Conservation (phyloP, 2,888 invertebrate genomes). For the Cybosia mesomella region DNA sequence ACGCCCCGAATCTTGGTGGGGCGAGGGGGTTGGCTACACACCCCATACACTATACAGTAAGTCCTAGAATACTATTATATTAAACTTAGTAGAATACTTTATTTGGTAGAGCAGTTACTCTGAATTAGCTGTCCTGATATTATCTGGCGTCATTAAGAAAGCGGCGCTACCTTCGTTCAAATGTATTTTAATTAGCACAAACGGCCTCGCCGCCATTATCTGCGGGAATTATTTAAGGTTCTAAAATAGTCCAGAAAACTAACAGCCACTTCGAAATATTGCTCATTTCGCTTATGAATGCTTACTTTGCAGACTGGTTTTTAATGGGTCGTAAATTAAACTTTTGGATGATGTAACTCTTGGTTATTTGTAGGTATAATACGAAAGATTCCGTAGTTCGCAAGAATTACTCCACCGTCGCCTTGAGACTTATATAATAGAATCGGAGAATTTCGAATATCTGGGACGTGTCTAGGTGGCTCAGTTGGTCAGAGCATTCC, state of each 20-base stretch:
- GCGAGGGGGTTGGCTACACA: too few relatives aligned
- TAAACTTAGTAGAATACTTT: neutral
- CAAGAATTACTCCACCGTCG: too few relatives aligned
- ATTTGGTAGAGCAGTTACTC: neutral
- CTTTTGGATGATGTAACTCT: neutral
- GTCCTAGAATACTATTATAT: too few relatives aligned
- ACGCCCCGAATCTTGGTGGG: too few relatives aligned
- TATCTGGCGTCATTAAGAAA: conserved; percentile 22
- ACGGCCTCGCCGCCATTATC: conserved; percentile 34
- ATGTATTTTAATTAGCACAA: conserved; percentile 40
- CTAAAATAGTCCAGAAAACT: conserved; percentile 30
- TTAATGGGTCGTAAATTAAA: neutral
- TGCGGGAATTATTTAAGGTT: conserved; percentile 22
- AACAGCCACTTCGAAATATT: conserved; percentile 11
- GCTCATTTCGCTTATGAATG: neutral
- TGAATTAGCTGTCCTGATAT: neutral
- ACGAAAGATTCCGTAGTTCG: too few relatives aligned
- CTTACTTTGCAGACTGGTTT: neutral
- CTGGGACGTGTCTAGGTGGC: too few relatives aligned
- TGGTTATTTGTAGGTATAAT: neutral
- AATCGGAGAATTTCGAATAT: too few relatives aligned
- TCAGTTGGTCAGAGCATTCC: too few relatives aligned
- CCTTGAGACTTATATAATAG: too few relatives aligned
- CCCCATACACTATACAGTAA: too few relatives aligned
- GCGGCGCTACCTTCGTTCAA: conserved; percentile 26